Conservation (phyloP, 2,797 vertebrate species). For the Neomorphus geoffroyi region DNA sequence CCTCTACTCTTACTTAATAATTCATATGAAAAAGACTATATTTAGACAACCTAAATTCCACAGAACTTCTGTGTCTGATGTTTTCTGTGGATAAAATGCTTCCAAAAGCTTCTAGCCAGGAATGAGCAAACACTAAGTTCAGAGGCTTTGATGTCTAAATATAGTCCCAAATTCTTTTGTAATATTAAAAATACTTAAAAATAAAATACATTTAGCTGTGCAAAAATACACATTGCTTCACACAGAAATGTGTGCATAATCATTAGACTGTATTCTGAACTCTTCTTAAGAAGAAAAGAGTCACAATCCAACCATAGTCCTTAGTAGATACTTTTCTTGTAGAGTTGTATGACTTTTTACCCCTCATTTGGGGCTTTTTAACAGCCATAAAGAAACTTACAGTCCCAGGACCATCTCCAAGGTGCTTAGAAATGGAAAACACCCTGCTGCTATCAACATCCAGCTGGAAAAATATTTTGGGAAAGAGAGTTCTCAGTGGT, state of each 20-base stretch:
- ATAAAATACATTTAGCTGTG: neutral
- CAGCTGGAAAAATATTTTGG: neutral
- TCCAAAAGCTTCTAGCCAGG: neutral
- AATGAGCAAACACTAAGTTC: neutral
- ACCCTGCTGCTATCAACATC: neutral
- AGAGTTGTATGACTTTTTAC: neutral
- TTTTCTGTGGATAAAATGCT: slow-evolving; percentile 41
- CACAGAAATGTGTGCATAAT: neutral
- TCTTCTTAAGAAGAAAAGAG: neutral
- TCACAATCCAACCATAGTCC: neutral
- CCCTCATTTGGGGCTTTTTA: neutral
- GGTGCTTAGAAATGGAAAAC: neutral
- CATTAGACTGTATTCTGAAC: neutral
- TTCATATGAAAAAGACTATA: slow-evolving; percentile 8
- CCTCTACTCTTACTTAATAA: slow-evolving; percentile 5
- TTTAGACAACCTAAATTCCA: slow-evolving; percentile 44
- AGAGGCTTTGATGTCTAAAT: slow-evolving; percentile 33
- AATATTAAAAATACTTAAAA: slow-evolving; percentile 10
- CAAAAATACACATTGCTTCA: neutral
- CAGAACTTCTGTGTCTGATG: slow-evolving; percentile 7
- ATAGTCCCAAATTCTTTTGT: neutral
- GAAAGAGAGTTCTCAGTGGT: neutral
- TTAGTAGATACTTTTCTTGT: neutral
- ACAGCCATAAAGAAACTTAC: neutral
- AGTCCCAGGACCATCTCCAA: neutral